phyloP scores from a whole-genome alignment of 2,797 vertebrate genomes.

The Apodemus agrarius region DNA sequence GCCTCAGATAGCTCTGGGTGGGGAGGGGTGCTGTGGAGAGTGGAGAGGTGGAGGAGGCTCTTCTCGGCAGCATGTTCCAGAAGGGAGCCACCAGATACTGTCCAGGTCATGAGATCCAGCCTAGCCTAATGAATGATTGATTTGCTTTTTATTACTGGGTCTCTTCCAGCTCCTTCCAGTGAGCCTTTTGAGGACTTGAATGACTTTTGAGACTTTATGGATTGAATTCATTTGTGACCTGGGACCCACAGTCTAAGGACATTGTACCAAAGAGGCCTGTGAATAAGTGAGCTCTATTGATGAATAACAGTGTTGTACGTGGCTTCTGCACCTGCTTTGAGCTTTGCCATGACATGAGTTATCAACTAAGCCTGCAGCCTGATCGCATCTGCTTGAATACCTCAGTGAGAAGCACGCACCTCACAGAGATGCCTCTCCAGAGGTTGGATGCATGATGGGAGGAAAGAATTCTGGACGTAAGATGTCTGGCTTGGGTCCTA shows the following conservation, averaged over 20 bases:
- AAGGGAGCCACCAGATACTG: too few species aligned
- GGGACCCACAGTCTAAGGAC: background rate
- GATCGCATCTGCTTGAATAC: background rate
- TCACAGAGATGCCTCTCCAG: background rate
- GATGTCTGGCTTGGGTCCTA: background rate
- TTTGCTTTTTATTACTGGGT: conserved; percentile 44
- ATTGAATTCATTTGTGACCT: conserved; percentile 15
- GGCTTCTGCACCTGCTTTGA: background rate
- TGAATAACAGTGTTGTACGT: background rate
- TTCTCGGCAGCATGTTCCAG: background rate
- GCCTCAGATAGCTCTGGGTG: background rate
- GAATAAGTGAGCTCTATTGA: background rate
- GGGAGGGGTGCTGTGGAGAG: background rate
- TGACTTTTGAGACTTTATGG: background rate
- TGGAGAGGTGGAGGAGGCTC: background rate
- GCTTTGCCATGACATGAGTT: background rate
- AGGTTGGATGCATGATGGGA: rapidly evolving
- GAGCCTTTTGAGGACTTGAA: conserved; percentile 21
- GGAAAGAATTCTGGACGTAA: background rate
- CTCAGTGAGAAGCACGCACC: background rate
- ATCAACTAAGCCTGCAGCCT: background rate
- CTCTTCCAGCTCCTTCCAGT: conserved; percentile 37
- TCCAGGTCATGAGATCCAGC: background rate
- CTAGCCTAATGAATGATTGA: conserved; percentile 25
- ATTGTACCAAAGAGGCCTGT: background rate